A percentile compares a stretch with the other conserved stretches of the same genome.
These are phyloP conservation scores for Actinia tenebrosa DNA, from an alignment of 64 coral and sea anemone species.

Conservation along the genomic window DNA sequence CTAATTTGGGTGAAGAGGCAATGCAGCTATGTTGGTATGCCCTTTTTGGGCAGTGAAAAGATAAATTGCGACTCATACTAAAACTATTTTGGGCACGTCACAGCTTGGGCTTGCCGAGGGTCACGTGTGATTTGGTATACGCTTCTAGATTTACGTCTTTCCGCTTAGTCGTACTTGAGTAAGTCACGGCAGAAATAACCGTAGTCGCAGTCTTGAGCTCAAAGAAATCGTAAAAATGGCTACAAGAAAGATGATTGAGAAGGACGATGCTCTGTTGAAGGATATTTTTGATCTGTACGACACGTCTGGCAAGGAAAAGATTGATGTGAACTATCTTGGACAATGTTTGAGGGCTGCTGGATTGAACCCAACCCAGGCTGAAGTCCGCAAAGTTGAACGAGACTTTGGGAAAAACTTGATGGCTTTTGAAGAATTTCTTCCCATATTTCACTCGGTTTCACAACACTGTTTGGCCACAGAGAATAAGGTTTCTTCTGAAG, in stretches of 20 bases:
- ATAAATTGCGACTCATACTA: neutral
- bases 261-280: slow-evolving; percentile 71
- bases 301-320: slow-evolving; percentile 75
- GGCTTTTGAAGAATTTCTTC: slow-evolving; percentile 85
- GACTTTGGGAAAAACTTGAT: slow-evolving; percentile 75
- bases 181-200: neutral
- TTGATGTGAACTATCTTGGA: slow-evolving; percentile 59
- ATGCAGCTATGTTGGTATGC: neutral
- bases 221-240: slow-evolving; percentile 29
- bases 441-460: slow-evolving; percentile 75
- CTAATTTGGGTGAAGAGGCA: neutral
- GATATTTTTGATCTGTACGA: slow-evolving; percentile 94
- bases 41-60: neutral
- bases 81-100: neutral
- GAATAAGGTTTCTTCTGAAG: slow-evolving; percentile 61
- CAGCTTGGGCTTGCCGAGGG: neutral
- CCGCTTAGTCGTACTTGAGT: neutral
- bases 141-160: slow-evolving; percentile 13
- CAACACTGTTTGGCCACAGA: slow-evolving; percentile 52
- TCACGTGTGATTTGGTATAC: neutral
- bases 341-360: slow-evolving; percentile 78
- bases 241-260: slow-evolving; percentile 34
- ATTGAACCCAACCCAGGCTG: slow-evolving; percentile 82
- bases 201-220: neutral
- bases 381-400: slow-evolving; percentile 84